Conservation (phyloP, 2,113 vertebrate genomes). For the Callorhinus ursinus region DNA sequence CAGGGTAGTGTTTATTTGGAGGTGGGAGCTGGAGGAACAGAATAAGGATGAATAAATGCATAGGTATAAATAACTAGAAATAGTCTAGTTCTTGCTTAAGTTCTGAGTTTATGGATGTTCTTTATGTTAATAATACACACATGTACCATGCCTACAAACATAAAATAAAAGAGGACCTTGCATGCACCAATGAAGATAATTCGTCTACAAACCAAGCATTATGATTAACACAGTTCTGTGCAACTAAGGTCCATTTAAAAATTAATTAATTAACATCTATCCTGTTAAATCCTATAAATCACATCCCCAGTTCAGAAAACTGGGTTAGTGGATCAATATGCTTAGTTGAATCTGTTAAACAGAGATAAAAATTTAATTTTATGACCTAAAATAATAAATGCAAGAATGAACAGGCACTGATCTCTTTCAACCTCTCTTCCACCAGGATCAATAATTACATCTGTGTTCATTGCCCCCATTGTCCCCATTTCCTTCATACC, state of each 20-base stretch:
- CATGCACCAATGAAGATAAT: not conserved
- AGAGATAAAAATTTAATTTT: not conserved
- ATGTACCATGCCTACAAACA: not conserved
- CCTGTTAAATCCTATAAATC: not conserved
- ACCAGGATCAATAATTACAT: not conserved
- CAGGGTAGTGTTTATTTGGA: not conserved
- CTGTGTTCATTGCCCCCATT: not conserved
- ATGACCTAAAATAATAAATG: not conserved
- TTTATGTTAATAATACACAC: not conserved
- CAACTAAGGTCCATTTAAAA: not conserved
- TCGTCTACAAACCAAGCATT: not conserved
- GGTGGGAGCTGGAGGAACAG: not conserved
- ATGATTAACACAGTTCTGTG: not conserved
- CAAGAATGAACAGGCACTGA: not conserved
- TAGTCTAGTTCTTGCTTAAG: not conserved
- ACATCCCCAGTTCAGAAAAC: not conserved
- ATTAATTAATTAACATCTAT: not conserved
- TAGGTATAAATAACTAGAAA: not conserved
- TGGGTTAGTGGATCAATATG: not conserved
- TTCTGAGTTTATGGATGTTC: not conserved
- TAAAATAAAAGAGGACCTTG: not conserved
- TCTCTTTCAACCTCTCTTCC: not conserved
- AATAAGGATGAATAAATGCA: not conserved
- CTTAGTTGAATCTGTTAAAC: not conserved
- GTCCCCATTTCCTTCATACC: not conserved